Base-by-base conservation (phyloP, 2,888 invertebrate genomes). In the Colletes collaris region DNA sequence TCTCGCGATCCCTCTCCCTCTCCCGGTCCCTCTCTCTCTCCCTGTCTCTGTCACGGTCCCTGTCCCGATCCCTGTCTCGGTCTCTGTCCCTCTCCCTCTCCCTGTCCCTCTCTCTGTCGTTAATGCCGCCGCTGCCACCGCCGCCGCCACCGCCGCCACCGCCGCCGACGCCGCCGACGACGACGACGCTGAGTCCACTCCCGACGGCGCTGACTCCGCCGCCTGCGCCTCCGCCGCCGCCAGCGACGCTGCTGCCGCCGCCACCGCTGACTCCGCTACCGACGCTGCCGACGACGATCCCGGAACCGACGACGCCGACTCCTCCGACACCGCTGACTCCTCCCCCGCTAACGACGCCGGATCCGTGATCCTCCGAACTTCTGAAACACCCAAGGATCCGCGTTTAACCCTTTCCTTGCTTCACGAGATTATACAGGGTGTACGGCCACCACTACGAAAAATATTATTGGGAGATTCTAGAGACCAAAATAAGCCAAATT, bases 361-460 rank as follows among this genome's bases (percentile, higher is more conserved):
- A 84, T 89, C 91, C 92, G 80, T 91, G 91, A 89, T 91, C 92
- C 90, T 92, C 91, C 81, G 92, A 91, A 88, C 90, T 92, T 89
- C 92, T 92, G 90, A 70, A 90, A 91, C 81, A 82, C 35, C 35
- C 58, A 44, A 66, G 53, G 62, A 27, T 49, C 60, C 40, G 44
- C 44, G 60, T 27, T 73, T 66, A 70, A 50, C 3, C n/a, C n/a
- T 37, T 27, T 19, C 19, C 27, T 27, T 27, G 27, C 27, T 27
- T 27, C 1, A 27, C 27, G 27, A 1, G 27, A 27, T 27, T 27
- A 16, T 16, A 16, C 16, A 16, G 16, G 16, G 16, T 16, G 16
- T 16, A 16, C 16, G 16, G 27, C 27, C 27, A 27, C 27, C 27
- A 2, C 27, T 27, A 2, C 1, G 27, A 27, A 27, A 27, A 27